Conservation (phyloP, 2,797 vertebrate species). For the Oryzias dopingdopingensis region DNA sequence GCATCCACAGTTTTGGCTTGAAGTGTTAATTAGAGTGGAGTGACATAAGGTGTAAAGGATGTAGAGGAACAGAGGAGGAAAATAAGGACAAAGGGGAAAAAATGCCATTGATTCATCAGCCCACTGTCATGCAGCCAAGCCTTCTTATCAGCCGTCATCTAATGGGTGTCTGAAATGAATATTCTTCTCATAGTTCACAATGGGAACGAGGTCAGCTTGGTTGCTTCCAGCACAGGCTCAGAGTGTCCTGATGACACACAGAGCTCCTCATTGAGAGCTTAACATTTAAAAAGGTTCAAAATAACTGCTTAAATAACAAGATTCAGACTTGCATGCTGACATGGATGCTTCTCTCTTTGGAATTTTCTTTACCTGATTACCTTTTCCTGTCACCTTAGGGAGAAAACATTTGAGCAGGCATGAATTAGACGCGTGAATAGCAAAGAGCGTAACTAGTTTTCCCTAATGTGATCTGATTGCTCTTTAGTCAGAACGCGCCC, state of each 20-base stretch:
- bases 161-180: slow-evolving; percentile 47
- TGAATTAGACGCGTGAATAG: neutral
- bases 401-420: neutral
- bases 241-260: slow-evolving; percentile 21
- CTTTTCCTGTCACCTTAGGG: neutral
- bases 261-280: slow-evolving; percentile 3
- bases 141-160: slow-evolving; percentile 51
- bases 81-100: neutral
- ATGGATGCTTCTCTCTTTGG: neutral
- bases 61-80: slow-evolving; percentile 1
- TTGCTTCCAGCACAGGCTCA: slow-evolving; percentile 15
- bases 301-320: no score
- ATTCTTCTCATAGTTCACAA: slow-evolving; percentile 45
- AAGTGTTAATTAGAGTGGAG: slow-evolving; percentile 64
- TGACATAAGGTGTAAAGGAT: slow-evolving; percentile 26
- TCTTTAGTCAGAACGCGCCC: neutral
- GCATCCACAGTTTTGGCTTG: slow-evolving; percentile 44
- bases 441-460: neutral
- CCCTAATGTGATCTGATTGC: slow-evolving; percentile 1
- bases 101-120: slow-evolving; percentile 39
- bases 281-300: no score
- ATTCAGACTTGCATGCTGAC: neutral
- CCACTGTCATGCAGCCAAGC: slow-evolving; percentile 4
- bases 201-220: slow-evolving; percentile 26
- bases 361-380: neutral